A percentile compares a stretch with the other conserved stretches of the same genome.
Conservation (phyloP, 2,888 invertebrate species). For the Acleris holmiana region DNA sequence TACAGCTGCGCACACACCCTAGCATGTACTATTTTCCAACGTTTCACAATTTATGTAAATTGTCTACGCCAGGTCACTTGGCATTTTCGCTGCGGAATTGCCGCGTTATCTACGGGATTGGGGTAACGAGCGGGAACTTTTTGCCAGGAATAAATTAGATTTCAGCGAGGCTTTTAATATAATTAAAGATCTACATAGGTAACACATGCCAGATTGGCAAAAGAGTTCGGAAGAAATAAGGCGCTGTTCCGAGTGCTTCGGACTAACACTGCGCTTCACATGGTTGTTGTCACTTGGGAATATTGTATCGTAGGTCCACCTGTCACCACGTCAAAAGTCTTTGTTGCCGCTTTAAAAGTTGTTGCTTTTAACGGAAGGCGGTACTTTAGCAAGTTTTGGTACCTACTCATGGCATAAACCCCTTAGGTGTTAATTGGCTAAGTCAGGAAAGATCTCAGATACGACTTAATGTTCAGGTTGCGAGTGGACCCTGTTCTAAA, state of each 20-base stretch:
- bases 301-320: too few relatives aligned
- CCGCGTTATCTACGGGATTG: conserved; percentile 6
- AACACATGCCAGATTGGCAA: not conserved
- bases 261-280: too few relatives aligned
- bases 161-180: conserved; percentile 33
- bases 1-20: conserved; percentile 25
- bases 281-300: too few relatives aligned
- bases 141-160: conserved; percentile 21
- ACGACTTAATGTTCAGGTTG: conserved; percentile 13
- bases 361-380: too few relatives aligned
- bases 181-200: conserved; percentile 9
- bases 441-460: not conserved
- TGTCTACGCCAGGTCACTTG: not conserved
- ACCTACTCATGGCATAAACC: too few relatives aligned
- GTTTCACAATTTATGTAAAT: conserved; percentile 27
- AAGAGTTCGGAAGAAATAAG: too few relatives aligned
- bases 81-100: conserved; percentile 7
- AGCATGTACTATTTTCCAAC: conserved; percentile 5
- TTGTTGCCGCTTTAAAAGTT: too few relatives aligned
- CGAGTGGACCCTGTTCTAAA: conserved; percentile 19
- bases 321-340: too few relatives aligned
- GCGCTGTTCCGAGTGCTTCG: too few relatives aligned
- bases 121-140: conserved; percentile 32
- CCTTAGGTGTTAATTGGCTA: too few relatives aligned
- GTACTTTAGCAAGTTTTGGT: too few relatives aligned